phyloP scores from a whole-genome alignment of 2,888 invertebrate genomes.

The Micoletzkya japonica region DNA sequence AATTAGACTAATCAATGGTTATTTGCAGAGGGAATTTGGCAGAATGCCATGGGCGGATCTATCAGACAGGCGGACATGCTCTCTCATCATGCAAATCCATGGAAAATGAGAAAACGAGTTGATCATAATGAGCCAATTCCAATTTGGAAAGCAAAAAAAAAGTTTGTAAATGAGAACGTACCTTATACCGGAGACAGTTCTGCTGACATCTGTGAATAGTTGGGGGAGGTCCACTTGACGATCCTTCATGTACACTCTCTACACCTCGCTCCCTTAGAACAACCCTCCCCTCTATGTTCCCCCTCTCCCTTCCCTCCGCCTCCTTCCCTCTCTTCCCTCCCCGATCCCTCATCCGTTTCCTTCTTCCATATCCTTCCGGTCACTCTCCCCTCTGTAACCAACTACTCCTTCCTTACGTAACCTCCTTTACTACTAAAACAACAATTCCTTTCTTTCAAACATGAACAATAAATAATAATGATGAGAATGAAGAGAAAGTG shows the following conservation, averaged over 20 bases:
- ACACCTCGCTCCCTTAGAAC: not conserved
- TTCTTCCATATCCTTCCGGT: not conserved
- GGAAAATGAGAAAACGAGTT: too few species aligned
- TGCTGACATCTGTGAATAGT: slow-evolving; percentile 56
- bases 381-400: slow-evolving; percentile 1
- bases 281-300: not conserved
- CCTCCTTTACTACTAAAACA: too few species aligned
- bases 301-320: not conserved
- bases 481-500: not conserved
- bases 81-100: too few species aligned
- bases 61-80: too few species aligned
- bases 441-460: not conserved
- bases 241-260: slow-evolving; percentile 39
- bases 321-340: not conserved
- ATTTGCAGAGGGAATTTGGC: too few species aligned
- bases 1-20: too few species aligned
- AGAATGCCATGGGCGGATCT: too few species aligned
- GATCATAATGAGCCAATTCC: too few species aligned
- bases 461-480: not conserved
- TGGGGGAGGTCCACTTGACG: slow-evolving; percentile 55
- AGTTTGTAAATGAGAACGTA: not conserved
- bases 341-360: not conserved
- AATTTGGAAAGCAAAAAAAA: too few species aligned
- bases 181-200: slow-evolving; percentile 54
- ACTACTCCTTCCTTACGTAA: too few species aligned